Percentiles rank a stretch among this genome's conserved stretches.
These are phyloP conservation scores for Stictocephala bisonia DNA, from an alignment of 2,888 invertebrate species.

Conservation along the genomic window DNA sequence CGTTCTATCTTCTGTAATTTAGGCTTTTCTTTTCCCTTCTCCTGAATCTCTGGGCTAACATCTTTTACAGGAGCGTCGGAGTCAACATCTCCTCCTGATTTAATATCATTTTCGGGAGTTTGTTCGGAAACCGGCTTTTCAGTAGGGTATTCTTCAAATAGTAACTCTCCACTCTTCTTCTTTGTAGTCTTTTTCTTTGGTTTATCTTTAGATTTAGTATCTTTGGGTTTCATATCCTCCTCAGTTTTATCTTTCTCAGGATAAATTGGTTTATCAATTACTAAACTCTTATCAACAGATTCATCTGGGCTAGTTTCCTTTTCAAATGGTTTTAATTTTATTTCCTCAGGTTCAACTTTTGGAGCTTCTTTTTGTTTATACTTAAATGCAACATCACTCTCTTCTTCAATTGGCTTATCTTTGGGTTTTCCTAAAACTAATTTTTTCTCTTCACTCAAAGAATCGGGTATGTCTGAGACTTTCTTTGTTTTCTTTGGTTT, in stretches of 20 bases:
- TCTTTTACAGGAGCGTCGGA: too few species aligned
- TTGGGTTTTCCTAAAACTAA: constrained; percentile 56
- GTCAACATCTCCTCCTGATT: too few species aligned
- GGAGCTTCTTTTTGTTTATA: constrained; percentile 64
- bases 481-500: too few species aligned
- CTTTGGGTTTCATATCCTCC: constrained; percentile 18
- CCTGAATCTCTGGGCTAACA: too few species aligned
- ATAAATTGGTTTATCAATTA: constrained; percentile 48
- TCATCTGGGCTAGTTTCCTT: constrained; percentile 60
- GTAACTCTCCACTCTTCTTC: too few species aligned
- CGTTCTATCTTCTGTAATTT: too few species aligned
- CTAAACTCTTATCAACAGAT: constrained; percentile 54
- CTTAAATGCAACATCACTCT: constrained; percentile 63
- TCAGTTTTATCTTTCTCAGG: constrained; percentile 31
- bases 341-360: constrained; percentile 62
- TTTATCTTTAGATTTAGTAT: constrained; percentile 28
- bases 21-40: too few species aligned
- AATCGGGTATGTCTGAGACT: too few species aligned
- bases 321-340: constrained; percentile 63
- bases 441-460: constrained; percentile 54
- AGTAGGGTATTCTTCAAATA: too few species aligned
- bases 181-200: constrained; percentile 35
- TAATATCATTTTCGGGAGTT: too few species aligned
- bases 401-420: constrained; percentile 58
- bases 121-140: too few species aligned